Percentiles rank a stretch among this genome's conserved stretches.
These are phyloP conservation scores for Sitophilus oryzae DNA, from an alignment of 1,140 invertebrate genomes.

Conservation along the genomic window DNA sequence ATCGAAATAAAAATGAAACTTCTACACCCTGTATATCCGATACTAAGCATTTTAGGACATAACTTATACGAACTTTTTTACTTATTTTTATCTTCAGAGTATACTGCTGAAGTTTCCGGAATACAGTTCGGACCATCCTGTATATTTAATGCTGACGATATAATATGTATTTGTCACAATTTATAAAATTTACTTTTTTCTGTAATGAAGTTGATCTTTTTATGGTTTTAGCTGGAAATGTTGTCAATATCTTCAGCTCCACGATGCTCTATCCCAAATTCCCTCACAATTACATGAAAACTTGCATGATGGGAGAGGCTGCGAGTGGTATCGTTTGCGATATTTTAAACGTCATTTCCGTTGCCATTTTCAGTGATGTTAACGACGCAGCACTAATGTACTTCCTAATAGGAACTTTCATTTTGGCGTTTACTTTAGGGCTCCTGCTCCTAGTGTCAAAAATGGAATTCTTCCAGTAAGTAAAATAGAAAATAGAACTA, in stretches of 20 bases:
- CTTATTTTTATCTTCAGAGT: no score
- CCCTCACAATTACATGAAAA: constrained; percentile 1
- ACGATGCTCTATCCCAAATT: neutral
- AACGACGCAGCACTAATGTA: constrained; percentile 50
- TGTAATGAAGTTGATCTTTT: no score
- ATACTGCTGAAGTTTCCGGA: no score
- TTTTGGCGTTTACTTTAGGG: neutral
- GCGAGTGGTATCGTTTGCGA: neutral
- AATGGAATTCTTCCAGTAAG: neutral
- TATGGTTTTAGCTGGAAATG: neutral
- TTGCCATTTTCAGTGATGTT: constrained; percentile 48
- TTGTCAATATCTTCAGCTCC: neutral
- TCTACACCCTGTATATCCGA: no score
- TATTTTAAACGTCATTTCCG: constrained; percentile 5
- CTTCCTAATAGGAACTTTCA: neutral
- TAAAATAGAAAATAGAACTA: no score
- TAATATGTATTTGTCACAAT: no score
- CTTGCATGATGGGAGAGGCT: neutral
- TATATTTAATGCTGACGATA: constrained; percentile 10
- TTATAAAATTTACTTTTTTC: no score
- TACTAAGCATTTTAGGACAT: no score
- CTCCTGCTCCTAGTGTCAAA: neutral
- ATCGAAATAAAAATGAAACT: no score
- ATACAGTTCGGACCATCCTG: no score
- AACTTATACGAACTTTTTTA: no score